These are phyloP conservation scores for Tetropium fuscum DNA, from an alignment of 2,888 invertebrate genomes.

Conservation along the genomic window DNA sequence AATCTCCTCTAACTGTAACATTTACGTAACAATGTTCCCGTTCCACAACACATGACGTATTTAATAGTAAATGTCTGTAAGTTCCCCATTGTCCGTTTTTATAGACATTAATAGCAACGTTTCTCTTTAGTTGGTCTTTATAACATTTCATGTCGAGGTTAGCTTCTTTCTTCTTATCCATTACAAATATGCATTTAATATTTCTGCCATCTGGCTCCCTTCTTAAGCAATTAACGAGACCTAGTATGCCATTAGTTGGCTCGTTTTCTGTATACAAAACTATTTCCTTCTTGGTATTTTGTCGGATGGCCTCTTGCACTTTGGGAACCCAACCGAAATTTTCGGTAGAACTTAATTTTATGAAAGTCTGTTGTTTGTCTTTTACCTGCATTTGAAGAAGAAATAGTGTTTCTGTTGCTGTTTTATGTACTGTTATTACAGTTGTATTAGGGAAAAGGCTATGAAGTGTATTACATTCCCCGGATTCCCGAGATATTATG, in stretches of 20 bases:
- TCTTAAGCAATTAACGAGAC: conserved; percentile 78
- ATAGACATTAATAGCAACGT: conserved; percentile 84
- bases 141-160: conserved; percentile 71
- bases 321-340: conserved; percentile 67
- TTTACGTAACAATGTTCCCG: conserved; percentile 82
- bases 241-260: conserved; percentile 81
- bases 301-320: conserved; percentile 58
- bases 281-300: conserved; percentile 67
- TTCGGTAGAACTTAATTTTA: conserved; percentile 59
- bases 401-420: conserved; percentile 34
- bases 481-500: conserved; percentile 72
- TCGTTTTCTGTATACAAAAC: conserved; percentile 76
- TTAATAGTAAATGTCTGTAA: conserved; percentile 83
- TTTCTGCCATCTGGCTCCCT: conserved; percentile 70
- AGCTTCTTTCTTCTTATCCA: conserved; percentile 73
- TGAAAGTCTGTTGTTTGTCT: conserved; percentile 54
- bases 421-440: conserved; percentile 31
- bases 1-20: conserved; percentile 83
- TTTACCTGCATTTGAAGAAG: conserved; percentile 30
- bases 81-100: conserved; percentile 73
- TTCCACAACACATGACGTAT: conserved; percentile 65
- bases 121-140: conserved; percentile 74
- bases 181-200: conserved; percentile 68
- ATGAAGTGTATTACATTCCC: conserved; percentile 66
- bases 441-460: conserved; percentile 2